Base-by-base conservation (phyloP, 2,797 vertebrate genomes). In the Gallinago stenura region DNA sequence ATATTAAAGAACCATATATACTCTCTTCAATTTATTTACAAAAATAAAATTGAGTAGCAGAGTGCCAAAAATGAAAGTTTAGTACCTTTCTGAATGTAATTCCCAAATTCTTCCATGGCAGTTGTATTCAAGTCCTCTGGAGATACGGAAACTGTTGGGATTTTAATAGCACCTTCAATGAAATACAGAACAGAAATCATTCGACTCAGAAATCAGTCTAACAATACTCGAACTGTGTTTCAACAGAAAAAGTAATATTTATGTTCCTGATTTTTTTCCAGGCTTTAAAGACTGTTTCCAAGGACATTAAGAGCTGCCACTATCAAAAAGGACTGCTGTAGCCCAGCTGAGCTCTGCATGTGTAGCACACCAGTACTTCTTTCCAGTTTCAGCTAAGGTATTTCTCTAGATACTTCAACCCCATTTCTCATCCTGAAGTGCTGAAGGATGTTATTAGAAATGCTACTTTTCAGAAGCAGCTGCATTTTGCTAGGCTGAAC, bases 61-160 rank as follows among this genome's bases (percentile, higher is more conserved):
- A 33, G 8, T 24, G 19, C 43, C 11, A 50, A 46, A 39, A 82
- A 30, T 83, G 17, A 65, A 77, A 87, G 46, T 28, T 48, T 20
- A 87, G 35, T 97, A 99, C 99, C 99, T 98, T 97, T 97, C 30
- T 56, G 97, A 64, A 99, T 97, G 88, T 99, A 98, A 65, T 37
- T 76, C 97, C 98, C 96, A 96, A 99, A 99, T 30, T 99, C 97
- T 21, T 92, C 96, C 95, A 99, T 98, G 28, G 99, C 99, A 2
- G 98, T 99, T 22, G 91, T 97, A 92, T 99, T 99, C 92, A 94
- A 80, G 16, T 99, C 90, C 2, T 97, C 97, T 15, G 95, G 51
- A 6, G 98, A 97, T 53, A 98, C 58, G 0, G 99, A 99, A 91
- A 99, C 99, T 0, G 99, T 99, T n/a, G 99, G 99, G 89, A 99